phyloP scores from a whole-genome alignment of 2,888 invertebrate species.

The Mythimna vitellina region DNA sequence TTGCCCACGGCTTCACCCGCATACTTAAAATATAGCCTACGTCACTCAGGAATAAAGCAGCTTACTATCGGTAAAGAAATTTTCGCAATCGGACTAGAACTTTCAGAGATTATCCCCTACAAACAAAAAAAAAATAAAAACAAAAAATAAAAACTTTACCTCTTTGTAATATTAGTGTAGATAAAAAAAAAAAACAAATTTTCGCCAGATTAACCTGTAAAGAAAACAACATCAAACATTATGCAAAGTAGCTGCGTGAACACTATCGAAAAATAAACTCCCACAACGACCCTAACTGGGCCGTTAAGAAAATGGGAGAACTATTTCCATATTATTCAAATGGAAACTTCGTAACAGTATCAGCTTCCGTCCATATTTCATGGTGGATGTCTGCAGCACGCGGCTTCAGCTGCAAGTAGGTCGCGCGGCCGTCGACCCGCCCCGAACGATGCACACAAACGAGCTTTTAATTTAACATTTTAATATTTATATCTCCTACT shows the following conservation, averaged over 20 bases:
- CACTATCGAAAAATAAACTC: conserved; percentile 26
- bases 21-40: too few species aligned
- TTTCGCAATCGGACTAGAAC: too few species aligned
- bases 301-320: conserved; percentile 40
- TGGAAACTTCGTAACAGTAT: conserved; percentile 56
- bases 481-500: conserved; percentile 58
- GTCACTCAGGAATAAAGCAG: too few species aligned
- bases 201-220: background rate
- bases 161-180: too few species aligned
- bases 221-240: background rate
- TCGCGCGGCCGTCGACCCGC: conserved; percentile 71
- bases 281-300: conserved; percentile 9
- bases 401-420: conserved; percentile 69
- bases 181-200: too few species aligned
- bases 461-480: conserved; percentile 62
- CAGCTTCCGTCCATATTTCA: conserved; percentile 63
- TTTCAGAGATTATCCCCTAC: too few species aligned
- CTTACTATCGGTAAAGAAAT: too few species aligned
- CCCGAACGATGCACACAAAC: conserved; percentile 63
- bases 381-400: conserved; percentile 64
- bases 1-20: too few species aligned
- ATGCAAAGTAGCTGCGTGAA: conserved; percentile 7
- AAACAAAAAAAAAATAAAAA: too few species aligned
- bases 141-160: too few species aligned
- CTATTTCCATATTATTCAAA: conserved; percentile 61